phyloP scores from a whole-genome alignment of 1,140 invertebrate species.

The Palaemon carinicauda region DNA sequence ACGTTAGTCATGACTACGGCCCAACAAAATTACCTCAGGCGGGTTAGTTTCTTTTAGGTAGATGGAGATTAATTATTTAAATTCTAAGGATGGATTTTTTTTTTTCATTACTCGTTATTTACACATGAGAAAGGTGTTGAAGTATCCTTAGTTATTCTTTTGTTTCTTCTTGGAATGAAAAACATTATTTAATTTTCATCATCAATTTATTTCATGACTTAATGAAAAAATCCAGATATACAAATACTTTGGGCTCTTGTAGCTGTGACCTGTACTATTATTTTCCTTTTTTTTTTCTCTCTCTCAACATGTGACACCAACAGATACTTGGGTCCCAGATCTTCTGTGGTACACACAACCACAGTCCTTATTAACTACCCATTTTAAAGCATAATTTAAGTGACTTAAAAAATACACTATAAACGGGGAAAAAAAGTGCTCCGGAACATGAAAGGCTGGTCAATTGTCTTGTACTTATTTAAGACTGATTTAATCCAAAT shows the following conservation, averaged over 20 bases:
- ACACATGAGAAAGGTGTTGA: background rate
- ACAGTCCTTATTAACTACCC: conserved; percentile 46
- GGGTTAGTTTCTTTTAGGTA: conserved; percentile 44
- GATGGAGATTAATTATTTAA: conserved; percentile 2
- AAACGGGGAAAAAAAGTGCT: conserved; percentile 29
- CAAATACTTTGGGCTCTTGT: conserved; percentile 54
- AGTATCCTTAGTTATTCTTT: conserved; percentile 24
- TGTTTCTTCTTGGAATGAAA: conserved; percentile 52
- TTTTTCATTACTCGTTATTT: background rate
- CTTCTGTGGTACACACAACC: conserved; percentile 39
- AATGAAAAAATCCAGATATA: conserved; percentile 52
- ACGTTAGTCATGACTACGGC: conserved; percentile 56
- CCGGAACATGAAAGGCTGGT: conserved; percentile 30
- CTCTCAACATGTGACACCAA: conserved; percentile 31
- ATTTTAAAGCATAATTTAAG: conserved; percentile 52
- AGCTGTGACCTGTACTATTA: conserved; percentile 52
- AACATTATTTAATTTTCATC: conserved; percentile 49
- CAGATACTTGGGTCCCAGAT: conserved; percentile 35
- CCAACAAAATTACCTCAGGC: conserved; percentile 43
- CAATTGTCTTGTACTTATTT: no score
- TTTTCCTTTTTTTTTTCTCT: background rate
- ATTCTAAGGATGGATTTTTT: conserved; percentile 8
- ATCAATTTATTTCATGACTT: conserved; percentile 54
- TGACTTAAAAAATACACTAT: conserved; percentile 50
- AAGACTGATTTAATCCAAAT: background rate